Conservation (phyloP, 2,797 vertebrate species). For the Pyrocephalus nanus region DNA sequence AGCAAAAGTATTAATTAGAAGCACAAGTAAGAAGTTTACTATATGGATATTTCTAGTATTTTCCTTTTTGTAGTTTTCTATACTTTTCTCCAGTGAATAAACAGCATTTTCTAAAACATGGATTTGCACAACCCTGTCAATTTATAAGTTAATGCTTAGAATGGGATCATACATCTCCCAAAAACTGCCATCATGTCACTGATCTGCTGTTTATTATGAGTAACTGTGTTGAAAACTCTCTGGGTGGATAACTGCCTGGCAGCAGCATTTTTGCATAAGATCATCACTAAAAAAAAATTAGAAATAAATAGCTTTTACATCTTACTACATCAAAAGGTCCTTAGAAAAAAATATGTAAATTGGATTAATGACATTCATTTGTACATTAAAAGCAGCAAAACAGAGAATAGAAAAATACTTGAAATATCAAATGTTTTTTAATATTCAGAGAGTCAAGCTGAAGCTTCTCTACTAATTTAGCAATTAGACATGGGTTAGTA, state of each 20-base stretch:
- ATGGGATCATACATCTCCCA: neutral
- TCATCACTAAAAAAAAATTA: neutral
- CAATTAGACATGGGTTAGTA: neutral
- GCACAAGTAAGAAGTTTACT: neutral
- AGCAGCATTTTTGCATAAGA: conserved; percentile 1
- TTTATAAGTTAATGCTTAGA: neutral
- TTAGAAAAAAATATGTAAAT: neutral
- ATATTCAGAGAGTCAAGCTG: neutral
- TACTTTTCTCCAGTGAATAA: neutral
- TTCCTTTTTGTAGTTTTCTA: neutral
- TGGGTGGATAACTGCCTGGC: neutral
- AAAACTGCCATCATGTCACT: neutral
- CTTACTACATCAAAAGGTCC: neutral
- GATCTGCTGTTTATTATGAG: neutral
- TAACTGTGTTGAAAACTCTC: neutral
- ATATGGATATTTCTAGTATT: neutral
- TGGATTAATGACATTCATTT: neutral
- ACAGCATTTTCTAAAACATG: neutral
- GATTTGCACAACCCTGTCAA: neutral
- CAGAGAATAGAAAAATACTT: neutral
- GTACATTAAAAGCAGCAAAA: conserved; percentile 7
- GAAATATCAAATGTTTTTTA: neutral
- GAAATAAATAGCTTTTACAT: neutral
- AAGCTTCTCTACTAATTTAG: neutral
- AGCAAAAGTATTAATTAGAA: neutral